These are phyloP conservation scores for Linyphia triangularis DNA, from an alignment of 2,888 invertebrate species.

Conservation along the genomic window DNA sequence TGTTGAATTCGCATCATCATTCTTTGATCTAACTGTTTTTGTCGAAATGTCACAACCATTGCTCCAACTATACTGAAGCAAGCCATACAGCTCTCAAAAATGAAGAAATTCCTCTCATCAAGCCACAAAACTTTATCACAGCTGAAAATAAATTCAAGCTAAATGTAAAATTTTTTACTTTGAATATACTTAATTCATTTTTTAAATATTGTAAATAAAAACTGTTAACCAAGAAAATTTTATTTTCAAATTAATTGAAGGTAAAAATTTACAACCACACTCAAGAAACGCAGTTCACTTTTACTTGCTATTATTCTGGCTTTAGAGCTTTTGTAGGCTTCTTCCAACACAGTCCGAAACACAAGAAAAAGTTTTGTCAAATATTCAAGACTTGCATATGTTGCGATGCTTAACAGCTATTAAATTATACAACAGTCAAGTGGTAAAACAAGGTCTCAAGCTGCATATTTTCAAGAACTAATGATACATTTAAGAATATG, in stretches of 20 bases:
- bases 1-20: constrained; percentile 86
- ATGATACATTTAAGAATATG: too few relatives aligned
- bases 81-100: constrained; percentile 88
- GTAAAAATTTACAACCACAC: too few relatives aligned
- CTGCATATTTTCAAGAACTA: too few relatives aligned
- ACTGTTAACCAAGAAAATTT: background rate
- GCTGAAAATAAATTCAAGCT: constrained; percentile 22
- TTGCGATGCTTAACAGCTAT: too few relatives aligned
- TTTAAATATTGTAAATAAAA: background rate
- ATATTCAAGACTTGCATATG: too few relatives aligned
- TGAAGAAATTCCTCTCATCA: constrained; percentile 91
- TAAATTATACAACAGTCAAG: too few relatives aligned
- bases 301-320: too few relatives aligned
- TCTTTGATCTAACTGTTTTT: constrained; percentile 85
- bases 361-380: too few relatives aligned
- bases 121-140: constrained; percentile 91
- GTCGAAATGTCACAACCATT: constrained; percentile 84
- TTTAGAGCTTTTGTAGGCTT: too few relatives aligned
- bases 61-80: constrained; percentile 85
- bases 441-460: too few relatives aligned
- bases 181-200: background rate
- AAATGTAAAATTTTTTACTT: background rate
- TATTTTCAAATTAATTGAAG: background rate
- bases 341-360: too few relatives aligned
- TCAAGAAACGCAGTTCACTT: too few relatives aligned